Evolutionary conservation across 2,113 vertebrate species (phyloP), one percentile per base, ranked within the genome.

Genomic region (Chamaetylas fuelleborni): DNA sequence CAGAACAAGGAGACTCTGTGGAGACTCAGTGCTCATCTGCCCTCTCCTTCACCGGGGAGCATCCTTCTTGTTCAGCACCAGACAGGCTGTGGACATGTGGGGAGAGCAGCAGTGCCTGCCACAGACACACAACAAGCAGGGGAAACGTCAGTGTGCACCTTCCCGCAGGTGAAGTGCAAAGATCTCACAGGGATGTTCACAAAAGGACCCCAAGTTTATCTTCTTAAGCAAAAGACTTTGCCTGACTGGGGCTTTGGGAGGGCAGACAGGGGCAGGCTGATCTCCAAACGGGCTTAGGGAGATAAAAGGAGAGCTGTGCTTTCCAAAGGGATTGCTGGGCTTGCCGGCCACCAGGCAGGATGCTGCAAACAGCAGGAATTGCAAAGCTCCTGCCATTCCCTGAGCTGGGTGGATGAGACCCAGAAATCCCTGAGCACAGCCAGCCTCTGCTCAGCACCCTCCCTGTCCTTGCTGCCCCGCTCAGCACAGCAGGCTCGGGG

Each of bases 61-160:
- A 26, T 19, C 56, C 31, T 29, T 12, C 36, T 19, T 22, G 28
- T 33, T 40, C 34, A 17, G 2, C 65, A 4, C 18, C 82, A 66
- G 45, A 13, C 6, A 1, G 25, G 33, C 72, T 12, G 23, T 3
- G 7, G 78, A 64, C 34, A 14, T 8, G 14, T 45, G 5, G 26
- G 54, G 9, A 67, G 4, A 40, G 8, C 33, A 19, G 20, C 16
- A 3, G n/a, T 0, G 4, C 8, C 45, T 62, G 57, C 53, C 38
- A 22, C 0, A 1, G 66, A 43, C 81, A 48, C 57, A 38, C 2
- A 25, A 8, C 1, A 7, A 8, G 14, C 34, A 14, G 60, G 56
- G 43, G n/a, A 53, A 76, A 9, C 1, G 56, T 67, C 4, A 0
- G 8, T 1, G 17, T 1, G 38, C 56, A 2, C 43, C 34, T n/a